Conservation (phyloP, 2,797 vertebrate species). For the Euthynnus affinis region DNA sequence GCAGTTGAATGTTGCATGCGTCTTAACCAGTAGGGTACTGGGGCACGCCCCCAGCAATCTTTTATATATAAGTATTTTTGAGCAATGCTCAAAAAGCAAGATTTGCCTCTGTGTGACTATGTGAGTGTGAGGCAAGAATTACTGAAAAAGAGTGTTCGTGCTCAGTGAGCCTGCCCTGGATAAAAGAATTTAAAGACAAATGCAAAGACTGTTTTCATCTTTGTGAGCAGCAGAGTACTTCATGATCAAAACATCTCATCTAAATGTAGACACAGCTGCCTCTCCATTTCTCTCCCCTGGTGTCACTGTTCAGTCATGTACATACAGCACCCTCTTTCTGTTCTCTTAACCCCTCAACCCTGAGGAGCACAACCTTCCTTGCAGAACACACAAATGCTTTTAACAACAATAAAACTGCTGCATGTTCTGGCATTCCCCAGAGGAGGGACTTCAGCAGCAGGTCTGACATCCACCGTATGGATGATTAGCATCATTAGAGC, state of each 20-base stretch:
- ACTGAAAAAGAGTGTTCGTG: no score
- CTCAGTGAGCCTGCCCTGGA: not conserved
- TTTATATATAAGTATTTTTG: not conserved
- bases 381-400: conserved; percentile 67
- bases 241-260: conserved; percentile 4
- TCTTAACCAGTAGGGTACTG: no score
- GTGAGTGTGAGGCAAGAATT: not conserved
- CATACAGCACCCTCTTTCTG: conserved; percentile 27
- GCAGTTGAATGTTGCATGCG: no score
- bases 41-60: not conserved
- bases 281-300: not conserved
- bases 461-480: conserved; percentile 73
- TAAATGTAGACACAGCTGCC: not conserved
- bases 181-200: not conserved
- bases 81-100: not conserved
- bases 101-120: not conserved
- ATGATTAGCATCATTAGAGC: conserved; percentile 78
- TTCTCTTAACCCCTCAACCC: conserved; percentile 22
- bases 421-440: conserved; percentile 52
- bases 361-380: not conserved
- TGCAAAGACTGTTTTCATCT: not conserved
- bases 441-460: conserved; percentile 61
- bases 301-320: conserved; percentile 29
- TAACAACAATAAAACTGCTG: conserved; percentile 61
- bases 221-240: not conserved